phyloP scores from a whole-genome alignment of 2,888 invertebrate genomes.

The Andrena haemorrhoa region DNA sequence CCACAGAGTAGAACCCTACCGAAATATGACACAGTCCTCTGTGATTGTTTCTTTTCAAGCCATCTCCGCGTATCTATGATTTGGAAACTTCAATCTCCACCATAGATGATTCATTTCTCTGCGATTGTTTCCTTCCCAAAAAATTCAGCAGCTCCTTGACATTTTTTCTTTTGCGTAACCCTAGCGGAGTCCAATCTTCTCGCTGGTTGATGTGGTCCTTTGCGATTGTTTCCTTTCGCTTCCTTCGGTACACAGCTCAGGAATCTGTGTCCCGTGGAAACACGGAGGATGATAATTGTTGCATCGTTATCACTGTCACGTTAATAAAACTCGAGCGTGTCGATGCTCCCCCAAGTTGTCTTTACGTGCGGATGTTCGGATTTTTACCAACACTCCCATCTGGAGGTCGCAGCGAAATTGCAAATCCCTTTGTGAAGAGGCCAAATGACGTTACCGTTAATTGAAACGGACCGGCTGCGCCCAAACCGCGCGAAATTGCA shows the following conservation, averaged over 20 bases:
- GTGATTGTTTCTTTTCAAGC: neutral
- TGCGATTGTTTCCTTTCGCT: neutral
- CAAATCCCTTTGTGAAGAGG: slow-evolving; percentile 72
- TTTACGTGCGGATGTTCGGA: slow-evolving; percentile 37
- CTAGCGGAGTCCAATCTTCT: neutral
- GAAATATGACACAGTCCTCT: neutral
- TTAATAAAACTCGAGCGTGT: neutral
- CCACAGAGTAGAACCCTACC: neutral
- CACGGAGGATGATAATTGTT: neutral
- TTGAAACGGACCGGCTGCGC: slow-evolving; percentile 78
- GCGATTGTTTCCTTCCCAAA: neutral
- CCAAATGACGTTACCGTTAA: slow-evolving; percentile 76
- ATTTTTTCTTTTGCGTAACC: neutral
- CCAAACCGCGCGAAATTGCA: slow-evolving; percentile 73
- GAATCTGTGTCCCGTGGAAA: neutral
- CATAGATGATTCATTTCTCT: no score
- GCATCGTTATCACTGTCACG: neutral
- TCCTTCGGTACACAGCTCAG: neutral
- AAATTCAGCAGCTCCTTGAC: neutral
- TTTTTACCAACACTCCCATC: slow-evolving; percentile 57
- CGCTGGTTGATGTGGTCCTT: neutral
- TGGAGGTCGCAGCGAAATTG: slow-evolving; percentile 68
- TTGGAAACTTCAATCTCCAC: neutral
- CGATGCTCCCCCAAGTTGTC: slow-evolving; percentile 6
- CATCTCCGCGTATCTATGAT: neutral